phyloP scores from a whole-genome alignment of 2,797 vertebrate genomes.

The Gymnopithys bicolor region DNA sequence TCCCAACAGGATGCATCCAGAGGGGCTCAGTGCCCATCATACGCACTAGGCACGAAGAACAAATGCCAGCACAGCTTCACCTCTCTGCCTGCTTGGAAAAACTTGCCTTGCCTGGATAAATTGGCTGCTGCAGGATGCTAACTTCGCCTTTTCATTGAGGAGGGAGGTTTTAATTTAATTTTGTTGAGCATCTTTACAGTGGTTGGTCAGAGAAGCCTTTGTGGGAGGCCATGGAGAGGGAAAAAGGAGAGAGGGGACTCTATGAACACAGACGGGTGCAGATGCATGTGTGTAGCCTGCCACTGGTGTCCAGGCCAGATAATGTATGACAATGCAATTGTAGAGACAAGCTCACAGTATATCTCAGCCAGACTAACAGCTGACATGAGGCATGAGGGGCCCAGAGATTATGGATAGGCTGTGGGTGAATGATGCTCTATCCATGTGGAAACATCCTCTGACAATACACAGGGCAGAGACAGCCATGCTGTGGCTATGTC shows the following conservation, averaged over 20 bases:
- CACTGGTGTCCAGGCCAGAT: background rate
- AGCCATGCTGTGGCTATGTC: background rate
- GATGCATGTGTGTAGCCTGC: background rate
- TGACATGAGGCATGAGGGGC: background rate
- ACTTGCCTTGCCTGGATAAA: background rate
- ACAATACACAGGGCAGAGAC: background rate
- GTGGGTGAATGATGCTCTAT: background rate
- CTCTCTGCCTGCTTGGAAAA: background rate
- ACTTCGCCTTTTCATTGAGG: background rate
- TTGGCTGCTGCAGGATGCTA: background rate
- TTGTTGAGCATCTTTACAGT: background rate
- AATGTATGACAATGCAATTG: background rate
- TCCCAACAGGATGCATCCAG: rapidly evolving
- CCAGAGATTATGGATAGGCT: background rate
- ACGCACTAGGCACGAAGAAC: rapidly evolving
- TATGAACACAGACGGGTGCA: too few species aligned
- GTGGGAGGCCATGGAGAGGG: background rate
- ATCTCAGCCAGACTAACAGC: background rate
- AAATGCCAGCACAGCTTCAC: background rate
- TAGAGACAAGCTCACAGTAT: background rate
- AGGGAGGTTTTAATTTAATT: rapidly evolving
- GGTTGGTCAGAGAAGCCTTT: background rate
- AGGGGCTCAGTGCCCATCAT: background rate
- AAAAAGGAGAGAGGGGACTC: background rate
- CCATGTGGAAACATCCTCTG: background rate